A percentile compares a stretch with the other conserved stretches of the same genome.
Evolutionary conservation across 2,888 invertebrate species (phyloP).

Genomic region (Dolomedes plantarius): DNA sequence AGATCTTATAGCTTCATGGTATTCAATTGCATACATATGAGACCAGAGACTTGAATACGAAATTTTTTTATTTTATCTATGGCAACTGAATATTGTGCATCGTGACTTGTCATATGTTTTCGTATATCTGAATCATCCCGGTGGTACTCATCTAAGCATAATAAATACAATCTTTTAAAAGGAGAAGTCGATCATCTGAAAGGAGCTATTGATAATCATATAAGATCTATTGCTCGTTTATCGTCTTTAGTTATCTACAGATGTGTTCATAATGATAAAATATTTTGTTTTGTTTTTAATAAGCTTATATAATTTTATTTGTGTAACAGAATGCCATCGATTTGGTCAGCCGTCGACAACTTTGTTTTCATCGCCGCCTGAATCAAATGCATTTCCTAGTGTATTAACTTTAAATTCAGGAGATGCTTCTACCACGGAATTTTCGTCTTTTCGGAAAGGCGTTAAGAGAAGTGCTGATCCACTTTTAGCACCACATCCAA

Average conservation of each 20-base stretch:
- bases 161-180: too few species aligned
- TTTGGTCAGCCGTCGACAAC: background rate
- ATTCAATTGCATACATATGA: too few species aligned
- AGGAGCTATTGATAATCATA: too few species aligned
- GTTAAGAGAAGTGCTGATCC: background rate
- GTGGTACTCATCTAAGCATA: too few species aligned
- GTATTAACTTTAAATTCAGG: background rate
- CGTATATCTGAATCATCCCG: too few species aligned
- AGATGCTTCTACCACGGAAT: background rate
- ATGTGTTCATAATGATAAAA: background rate
- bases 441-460: background rate
- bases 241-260: background rate
- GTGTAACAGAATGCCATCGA: background rate
- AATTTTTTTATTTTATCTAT: too few species aligned
- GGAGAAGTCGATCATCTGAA: too few species aligned
- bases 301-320: background rate
- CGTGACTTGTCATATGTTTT: too few species aligned
- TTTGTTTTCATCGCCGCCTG: background rate
- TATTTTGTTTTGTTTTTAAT: background rate
- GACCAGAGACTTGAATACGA: too few species aligned
- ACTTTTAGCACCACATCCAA: background rate
- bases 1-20: too few species aligned
- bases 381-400: background rate
- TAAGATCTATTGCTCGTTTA: too few species aligned
- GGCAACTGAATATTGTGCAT: too few species aligned